Base-by-base conservation (phyloP, 2,113 vertebrate genomes). In the Circaetus gallicus region DNA sequence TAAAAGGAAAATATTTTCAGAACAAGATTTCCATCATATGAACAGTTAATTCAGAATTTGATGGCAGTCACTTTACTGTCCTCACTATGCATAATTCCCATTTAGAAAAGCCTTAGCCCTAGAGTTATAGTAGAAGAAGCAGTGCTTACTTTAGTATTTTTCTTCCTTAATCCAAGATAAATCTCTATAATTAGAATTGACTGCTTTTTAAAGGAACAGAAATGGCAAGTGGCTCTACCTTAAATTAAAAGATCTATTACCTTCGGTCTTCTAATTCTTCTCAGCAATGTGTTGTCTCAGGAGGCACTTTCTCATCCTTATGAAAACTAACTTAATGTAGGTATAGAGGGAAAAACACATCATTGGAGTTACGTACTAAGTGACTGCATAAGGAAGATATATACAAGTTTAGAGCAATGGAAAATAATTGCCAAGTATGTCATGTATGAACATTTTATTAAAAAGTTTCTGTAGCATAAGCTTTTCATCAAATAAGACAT, bases 171-270 rank as follows among this genome's bases (percentile, higher is more conserved):
- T 92, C 84, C 82, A 91, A 90, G 84, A 91, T 97, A 96, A 97
- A 96, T 96, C 95, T 94, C 55, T 82, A 47, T 94, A 96, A 96
- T 96, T 95, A 96, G 86, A 97, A 96, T 79, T 97, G 93, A 95
- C 91, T 95, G 84, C 52, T 92, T 94, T 97, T 97, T 95, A 95
- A 95, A 95, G 78, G 82, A 90, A 91, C 59, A 87, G 91, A 97
- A 96, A 90, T 93, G 96, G 89, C 93, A 95, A 93, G 63, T 90
- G 55, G 76, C 32, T 94, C 81, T 93, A 82, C 56, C 81, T 95
- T 86, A 96, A 96, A 97, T 96, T 93, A 97, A 97, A 94, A 95
- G 86, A 94, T 95, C 73, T 79, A 79, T 81, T 97, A 95, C 95
- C 69, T 86, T 94, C 71, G 59, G 92, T 94, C 52, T 93, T 94